Evolutionary conservation across 2,888 invertebrate species (phyloP), one percentile per base, ranked within the genome.

Genomic region (Biston stratarius): DNA sequence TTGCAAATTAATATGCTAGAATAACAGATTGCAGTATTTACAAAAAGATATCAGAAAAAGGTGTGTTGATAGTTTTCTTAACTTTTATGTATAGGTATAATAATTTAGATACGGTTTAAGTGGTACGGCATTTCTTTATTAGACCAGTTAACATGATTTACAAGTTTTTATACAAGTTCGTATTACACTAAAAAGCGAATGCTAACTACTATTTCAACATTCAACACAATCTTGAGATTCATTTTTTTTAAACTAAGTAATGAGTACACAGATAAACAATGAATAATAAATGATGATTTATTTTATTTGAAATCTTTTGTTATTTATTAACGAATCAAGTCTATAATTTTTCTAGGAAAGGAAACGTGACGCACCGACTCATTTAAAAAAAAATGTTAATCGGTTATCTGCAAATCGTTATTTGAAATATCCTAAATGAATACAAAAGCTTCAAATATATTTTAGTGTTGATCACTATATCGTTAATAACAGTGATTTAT

Each of bases 171-270:
- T 45, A 51, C 51, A 64, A 15, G 14, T 58, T 57, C n/a, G 12
- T 63, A 38, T 47, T 52, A 52, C 24, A 45, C 33, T 64, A 59
- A 10, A 38, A 58, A 64, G 52, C 57, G 24, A 53, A 40, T 51
- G 40, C 63, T 42, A 47, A n/a, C 24, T 65, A 66, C 33, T 33
- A 38, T 45, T 61, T 33, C 42, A 57, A 45, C 15, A 40, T 15
- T 36, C 36, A 57, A 51, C 14, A 55, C 49, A 53, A 34, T 53
- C 9, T 40, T 59, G 64, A 64, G 64, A 64, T 64, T 64, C 64
- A 40, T 38, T 64, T 58, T 36, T 14, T 45, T 52, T 33, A 5
- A 40, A 47, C 14, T 15, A 52, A 57, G 10, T 47, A 34, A 34
- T 66, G 52, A 61, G 55, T 60, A 52, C 11, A 53, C 40, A 53